These are phyloP conservation scores for Takifugu bimaculatus DNA, from an alignment of 2,113 vertebrate species.

Conservation along the genomic window DNA sequence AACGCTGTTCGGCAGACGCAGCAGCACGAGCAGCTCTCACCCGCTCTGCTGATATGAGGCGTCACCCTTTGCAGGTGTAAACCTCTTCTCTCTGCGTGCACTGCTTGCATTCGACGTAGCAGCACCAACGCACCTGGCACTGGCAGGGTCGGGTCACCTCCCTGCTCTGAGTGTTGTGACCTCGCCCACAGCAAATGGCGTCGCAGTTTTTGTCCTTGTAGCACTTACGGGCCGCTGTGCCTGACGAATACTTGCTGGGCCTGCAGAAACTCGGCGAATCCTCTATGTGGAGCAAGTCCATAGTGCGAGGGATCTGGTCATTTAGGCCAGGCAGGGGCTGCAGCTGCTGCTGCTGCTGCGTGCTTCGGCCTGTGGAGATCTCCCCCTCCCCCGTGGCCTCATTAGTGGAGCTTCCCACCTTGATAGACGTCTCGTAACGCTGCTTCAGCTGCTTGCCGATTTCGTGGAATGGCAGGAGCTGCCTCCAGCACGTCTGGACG, in stretches of 20 bases:
- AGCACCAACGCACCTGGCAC: slow-evolving; percentile 99
- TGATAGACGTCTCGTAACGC: slow-evolving; percentile 90
- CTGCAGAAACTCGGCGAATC: slow-evolving; percentile 97
- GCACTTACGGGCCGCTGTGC: slow-evolving; percentile 90
- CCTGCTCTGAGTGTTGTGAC: slow-evolving; percentile 95
- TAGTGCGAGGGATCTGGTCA: slow-evolving; percentile 90
- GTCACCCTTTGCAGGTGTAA: slow-evolving; percentile 94
- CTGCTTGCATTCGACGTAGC: slow-evolving; percentile 97
- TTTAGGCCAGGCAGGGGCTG: slow-evolving; percentile 68
- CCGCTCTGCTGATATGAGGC: slow-evolving; percentile 27
- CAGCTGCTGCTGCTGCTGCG: slow-evolving; percentile 24
- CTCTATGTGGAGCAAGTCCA: slow-evolving; percentile 92
- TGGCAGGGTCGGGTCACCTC: slow-evolving; percentile 95
- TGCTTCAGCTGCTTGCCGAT: slow-evolving; percentile 95
- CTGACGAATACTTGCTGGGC: slow-evolving; percentile 87
- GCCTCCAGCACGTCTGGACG: slow-evolving; percentile 95
- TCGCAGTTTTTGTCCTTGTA: slow-evolving; percentile 99
- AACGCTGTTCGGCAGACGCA: slow-evolving; percentile 43
- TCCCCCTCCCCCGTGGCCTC: slow-evolving; percentile 93
- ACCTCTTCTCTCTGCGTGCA: slow-evolving; percentile 97
- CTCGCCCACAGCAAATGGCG: slow-evolving; percentile 95
- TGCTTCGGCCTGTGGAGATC: slow-evolving; percentile 78
- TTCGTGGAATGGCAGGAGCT: slow-evolving; percentile 94
- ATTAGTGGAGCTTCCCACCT: slow-evolving; percentile 92
- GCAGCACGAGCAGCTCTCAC: slow-evolving; percentile 33